These are phyloP conservation scores for Tenualosa thibaudeaui DNA, from an alignment of 2,797 vertebrate species.

Conservation along the genomic window DNA sequence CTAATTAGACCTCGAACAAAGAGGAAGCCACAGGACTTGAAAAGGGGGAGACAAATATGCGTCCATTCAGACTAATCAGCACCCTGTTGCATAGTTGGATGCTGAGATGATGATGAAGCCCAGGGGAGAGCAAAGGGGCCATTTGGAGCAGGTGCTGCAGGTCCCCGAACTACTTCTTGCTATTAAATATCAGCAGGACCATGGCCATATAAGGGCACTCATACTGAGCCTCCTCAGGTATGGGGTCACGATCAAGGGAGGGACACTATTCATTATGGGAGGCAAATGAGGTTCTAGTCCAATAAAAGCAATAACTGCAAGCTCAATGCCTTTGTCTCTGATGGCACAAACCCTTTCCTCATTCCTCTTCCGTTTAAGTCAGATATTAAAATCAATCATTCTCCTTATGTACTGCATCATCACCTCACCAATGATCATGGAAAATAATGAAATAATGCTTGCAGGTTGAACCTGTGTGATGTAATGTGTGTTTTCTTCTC, in stretches of 20 bases:
- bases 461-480: background rate
- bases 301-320: background rate
- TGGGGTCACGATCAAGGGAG: background rate
- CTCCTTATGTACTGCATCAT: background rate
- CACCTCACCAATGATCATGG: background rate
- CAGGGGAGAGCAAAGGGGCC: background rate
- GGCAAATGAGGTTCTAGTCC: background rate
- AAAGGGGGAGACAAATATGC: background rate
- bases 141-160: background rate
- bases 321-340: background rate
- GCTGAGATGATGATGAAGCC: background rate
- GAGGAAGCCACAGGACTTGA: background rate
- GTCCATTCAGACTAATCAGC: background rate
- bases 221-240: background rate
- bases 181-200: background rate
- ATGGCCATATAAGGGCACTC: background rate
- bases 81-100: background rate
- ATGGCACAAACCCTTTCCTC: background rate
- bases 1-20: background rate
- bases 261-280: background rate
- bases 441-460: background rate
- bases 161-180: background rate
- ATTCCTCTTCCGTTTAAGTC: background rate
- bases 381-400: background rate
- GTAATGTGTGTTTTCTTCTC: background rate